Evolutionary conservation across 2,113 vertebrate genomes (phyloP).

Genomic region (Heterotilapia buettikoferi): DNA sequence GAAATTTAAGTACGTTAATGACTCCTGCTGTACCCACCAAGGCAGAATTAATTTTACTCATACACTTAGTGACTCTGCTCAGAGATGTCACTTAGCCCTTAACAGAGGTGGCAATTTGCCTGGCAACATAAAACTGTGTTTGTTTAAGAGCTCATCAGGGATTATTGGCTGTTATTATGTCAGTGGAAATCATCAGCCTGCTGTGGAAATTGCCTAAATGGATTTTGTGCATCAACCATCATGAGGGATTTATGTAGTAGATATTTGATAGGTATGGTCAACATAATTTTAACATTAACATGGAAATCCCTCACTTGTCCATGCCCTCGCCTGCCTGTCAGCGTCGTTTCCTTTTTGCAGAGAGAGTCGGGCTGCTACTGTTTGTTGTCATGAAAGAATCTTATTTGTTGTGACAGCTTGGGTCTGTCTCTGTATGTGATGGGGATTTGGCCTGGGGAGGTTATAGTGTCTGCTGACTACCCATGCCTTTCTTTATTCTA

Average conservation of each 20-base stretch:
- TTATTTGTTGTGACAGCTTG: constrained; percentile 49
- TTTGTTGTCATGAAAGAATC: constrained; percentile 39
- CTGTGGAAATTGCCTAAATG: constrained; percentile 46
- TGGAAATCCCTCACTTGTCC: constrained; percentile 1
- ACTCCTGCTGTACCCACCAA: not conserved
- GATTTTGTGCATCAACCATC: constrained; percentile 43
- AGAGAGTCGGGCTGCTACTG: not conserved
- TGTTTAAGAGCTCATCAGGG: constrained; percentile 46
- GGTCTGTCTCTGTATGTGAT: constrained; percentile 32
- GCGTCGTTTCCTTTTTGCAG: not conserved
- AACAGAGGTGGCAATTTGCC: constrained; percentile 11
- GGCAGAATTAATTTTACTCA: not conserved
- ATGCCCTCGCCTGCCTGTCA: not conserved
- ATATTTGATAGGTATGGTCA: constrained; percentile 33
- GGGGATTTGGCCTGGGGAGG: constrained; percentile 40
- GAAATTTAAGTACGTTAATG: not conserved
- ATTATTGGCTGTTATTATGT: constrained; percentile 48
- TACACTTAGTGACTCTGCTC: not conserved
- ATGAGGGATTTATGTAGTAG: constrained; percentile 14
- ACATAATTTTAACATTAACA: constrained; percentile 14
- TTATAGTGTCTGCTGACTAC: constrained; percentile 14
- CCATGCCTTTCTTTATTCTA: not conserved
- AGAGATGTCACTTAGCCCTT: constrained; percentile 9
- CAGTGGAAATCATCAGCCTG: constrained; percentile 26
- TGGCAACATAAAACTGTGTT: constrained; percentile 35